Evolutionary conservation across 2,888 invertebrate species (phyloP).

Genomic region (Acronicta leporina): DNA sequence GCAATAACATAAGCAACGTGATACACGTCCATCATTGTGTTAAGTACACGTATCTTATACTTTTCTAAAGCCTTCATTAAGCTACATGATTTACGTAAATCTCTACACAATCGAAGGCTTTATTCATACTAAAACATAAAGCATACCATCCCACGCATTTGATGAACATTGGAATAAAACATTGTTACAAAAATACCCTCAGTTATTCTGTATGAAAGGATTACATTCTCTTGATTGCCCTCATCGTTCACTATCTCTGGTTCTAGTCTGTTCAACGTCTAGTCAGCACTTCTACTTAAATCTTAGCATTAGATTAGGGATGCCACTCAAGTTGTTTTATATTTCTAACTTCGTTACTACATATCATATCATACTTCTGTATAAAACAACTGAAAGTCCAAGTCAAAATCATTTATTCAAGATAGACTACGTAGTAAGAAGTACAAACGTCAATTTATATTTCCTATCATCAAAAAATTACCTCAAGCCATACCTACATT

Average conservation of each 20-base stretch:
- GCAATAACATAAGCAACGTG: background rate
- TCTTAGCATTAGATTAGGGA: slow-evolving; percentile 3
- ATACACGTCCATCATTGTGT: background rate
- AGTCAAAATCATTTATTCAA: too few species aligned
- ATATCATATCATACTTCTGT: too few species aligned
- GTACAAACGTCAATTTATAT: too few species aligned
- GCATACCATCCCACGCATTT: slow-evolving; percentile 1
- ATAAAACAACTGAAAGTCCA: too few species aligned
- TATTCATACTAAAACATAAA: background rate
- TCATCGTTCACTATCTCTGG: slow-evolving; percentile 1
- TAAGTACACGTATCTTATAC: background rate
- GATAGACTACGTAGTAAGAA: too few species aligned
- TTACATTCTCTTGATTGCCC: slow-evolving; percentile 2
- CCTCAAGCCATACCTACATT: too few species aligned
- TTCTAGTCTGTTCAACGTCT: slow-evolving; percentile 9
- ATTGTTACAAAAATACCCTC: background rate
- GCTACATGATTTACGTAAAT: background rate
- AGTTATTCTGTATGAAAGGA: background rate
- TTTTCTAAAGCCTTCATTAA: background rate
- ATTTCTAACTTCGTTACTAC: background rate
- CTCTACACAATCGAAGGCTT: slow-evolving; percentile 8
- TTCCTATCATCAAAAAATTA: too few species aligned
- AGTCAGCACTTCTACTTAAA: slow-evolving; percentile 11
- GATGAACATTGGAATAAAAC: background rate
- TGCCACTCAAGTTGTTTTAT: background rate